Evolutionary conservation across 2,888 invertebrate genomes (phyloP), one percentile per base, ranked within the genome.

Genomic region (Drosophila colorata): DNA sequence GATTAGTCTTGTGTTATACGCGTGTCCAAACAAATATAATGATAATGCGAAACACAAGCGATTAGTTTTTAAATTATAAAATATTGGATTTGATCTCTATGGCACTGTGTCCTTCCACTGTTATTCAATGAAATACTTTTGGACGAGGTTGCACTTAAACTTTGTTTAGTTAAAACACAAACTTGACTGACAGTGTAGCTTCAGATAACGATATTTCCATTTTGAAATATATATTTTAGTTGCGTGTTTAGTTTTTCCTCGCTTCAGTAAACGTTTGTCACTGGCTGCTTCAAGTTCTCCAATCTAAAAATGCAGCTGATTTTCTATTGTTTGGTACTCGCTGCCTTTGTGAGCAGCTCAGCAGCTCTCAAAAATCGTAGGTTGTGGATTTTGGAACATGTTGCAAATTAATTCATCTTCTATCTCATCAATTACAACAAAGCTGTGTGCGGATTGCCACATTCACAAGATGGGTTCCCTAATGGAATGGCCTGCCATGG

Each of bases 401-500:
- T 7, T 28, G 6, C 6, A 11, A 25, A 37, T 57, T n/a, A n/a
- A 9, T 13, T 20, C 3, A 35, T 3, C 16, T 28, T 31, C 8
- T 3, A 18, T 14, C n/a, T 14, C 11, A 14, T 14, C 11, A 35
- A 35, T 35, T 0, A 2, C 2, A 5, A 4, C 4, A 23, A 23
- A 77, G 79, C 51, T 20, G 35, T 37, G 8, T 75, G 79, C 18
- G 57, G 63, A 9, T 43, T 63, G n/a, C 33, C 31, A 40, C 69
- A 65, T 20, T 58, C 67, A 7, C 2, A 14, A 9, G 2, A 35
- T 69, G 18, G 74, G 16, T 28, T 8, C 8, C 0, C 5, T 6
- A 7, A 28, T 28, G 25, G 25, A 28, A 1, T 28, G 4, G 25
- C 8, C 25, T 28, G 25, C 8, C 25, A 28, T 5, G 25, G 25